A percentile compares a stretch with the other conserved stretches of the same genome.
These are phyloP conservation scores for Tribolium madens DNA, from an alignment of 1,140 invertebrate genomes.

Conservation along the genomic window DNA sequence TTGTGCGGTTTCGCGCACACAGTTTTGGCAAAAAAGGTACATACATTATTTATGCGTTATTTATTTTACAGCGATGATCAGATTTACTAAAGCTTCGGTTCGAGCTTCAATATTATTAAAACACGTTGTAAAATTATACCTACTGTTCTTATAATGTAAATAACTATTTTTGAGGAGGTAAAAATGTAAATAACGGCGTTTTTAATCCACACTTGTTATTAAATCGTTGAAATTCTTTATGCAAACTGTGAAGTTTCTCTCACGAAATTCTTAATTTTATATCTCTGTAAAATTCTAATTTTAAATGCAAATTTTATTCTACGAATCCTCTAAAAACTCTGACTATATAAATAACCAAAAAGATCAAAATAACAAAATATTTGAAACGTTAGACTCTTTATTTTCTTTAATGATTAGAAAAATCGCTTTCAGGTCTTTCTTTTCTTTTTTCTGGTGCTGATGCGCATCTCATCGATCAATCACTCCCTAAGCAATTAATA, in stretches of 20 bases:
- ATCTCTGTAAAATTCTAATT: constrained; percentile 28
- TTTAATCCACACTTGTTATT: constrained; percentile 26
- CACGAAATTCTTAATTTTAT: constrained; percentile 20
- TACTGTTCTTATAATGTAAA: no score
- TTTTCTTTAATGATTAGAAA: constrained; percentile 7
- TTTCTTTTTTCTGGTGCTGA: neutral
- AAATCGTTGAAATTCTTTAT: constrained; percentile 27
- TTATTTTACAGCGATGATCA: no score
- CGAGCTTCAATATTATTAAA: no score
- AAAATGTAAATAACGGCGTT: constrained; percentile 22
- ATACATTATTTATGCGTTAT: no score
- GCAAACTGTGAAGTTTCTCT: constrained; percentile 11
- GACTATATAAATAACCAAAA: constrained; percentile 16
- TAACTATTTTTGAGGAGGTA: neutral
- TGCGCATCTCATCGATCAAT: constrained; percentile 28
- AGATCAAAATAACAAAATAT: constrained; percentile 19
- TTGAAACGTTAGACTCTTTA: neutral
- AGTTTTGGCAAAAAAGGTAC: no score
- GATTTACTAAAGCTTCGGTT: no score
- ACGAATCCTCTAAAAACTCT: constrained; percentile 20
- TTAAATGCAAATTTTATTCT: constrained; percentile 32
- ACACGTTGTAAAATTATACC: no score
- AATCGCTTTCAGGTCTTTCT: neutral
- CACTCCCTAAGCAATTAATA: neutral
- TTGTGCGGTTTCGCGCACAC: no score